Evolutionary conservation across 2,888 invertebrate species (phyloP).

Genomic region (Dicyrtomina minuta): DNA sequence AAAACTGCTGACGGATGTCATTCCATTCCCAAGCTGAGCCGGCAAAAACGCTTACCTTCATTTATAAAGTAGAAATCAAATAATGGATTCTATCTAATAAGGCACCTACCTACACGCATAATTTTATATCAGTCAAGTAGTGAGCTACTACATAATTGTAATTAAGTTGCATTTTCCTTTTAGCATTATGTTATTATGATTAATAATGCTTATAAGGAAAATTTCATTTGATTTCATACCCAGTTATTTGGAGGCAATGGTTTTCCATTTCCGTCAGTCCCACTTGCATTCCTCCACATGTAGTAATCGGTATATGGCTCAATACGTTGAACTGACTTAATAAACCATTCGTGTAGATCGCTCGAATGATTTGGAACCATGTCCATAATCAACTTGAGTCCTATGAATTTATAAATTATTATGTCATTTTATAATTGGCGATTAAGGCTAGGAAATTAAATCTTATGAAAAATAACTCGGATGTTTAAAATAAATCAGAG

Average conservation of each 20-base stretch:
- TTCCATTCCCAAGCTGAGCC: constrained; percentile 76
- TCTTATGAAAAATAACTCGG: too few species aligned
- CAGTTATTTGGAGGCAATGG: constrained; percentile 54
- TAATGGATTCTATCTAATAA: neutral
- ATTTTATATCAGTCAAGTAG: too few species aligned
- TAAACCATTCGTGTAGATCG: constrained; percentile 65
- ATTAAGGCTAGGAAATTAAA: too few species aligned
- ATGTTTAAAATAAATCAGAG: too few species aligned
- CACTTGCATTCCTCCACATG: constrained; percentile 65
- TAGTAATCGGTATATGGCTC: constrained; percentile 72
- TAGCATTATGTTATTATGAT: too few species aligned
- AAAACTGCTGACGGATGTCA: constrained; percentile 67
- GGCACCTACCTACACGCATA: too few species aligned
- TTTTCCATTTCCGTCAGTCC: constrained; percentile 57
- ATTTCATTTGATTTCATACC: constrained; percentile 59
- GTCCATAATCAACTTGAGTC: constrained; percentile 59
- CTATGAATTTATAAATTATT: too few species aligned
- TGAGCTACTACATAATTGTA: too few species aligned
- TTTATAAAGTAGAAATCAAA: neutral
- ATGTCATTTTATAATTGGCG: too few species aligned
- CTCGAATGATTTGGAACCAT: constrained; percentile 74
- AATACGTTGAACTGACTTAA: constrained; percentile 60
- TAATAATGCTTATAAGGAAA: too few species aligned
- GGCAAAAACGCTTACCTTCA: constrained; percentile 65
- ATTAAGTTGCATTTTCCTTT: too few species aligned